Evolutionary conservation across 2,113 vertebrate genomes (phyloP), one percentile per base, ranked within the genome.

Genomic region (Leptobrachium ailaonicum): DNA sequence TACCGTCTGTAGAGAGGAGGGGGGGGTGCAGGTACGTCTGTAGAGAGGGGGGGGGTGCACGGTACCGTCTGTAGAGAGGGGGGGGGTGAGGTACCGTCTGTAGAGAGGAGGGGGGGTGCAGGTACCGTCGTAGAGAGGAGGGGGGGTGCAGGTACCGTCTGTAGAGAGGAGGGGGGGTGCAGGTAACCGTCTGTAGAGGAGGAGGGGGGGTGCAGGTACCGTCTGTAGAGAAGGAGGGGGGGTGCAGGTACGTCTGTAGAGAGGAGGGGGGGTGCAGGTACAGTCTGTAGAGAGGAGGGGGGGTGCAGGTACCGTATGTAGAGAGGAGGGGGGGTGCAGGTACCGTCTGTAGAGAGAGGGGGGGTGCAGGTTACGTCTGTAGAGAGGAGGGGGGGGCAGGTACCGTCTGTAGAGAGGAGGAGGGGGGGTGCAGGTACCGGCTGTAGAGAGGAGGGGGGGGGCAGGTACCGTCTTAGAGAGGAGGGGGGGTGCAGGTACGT

Each of bases 331-430:
- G n/a, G n/a, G n/a, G n/a, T n/a, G n/a, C n/a, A n/a, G n/a, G n/a
- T n/a, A n/a, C n/a, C n/a, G n/a, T n/a, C n/a, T n/a, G n/a, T n/a
- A n/a, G 71, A 76, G 79, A 60, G 83, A 58, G 86, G 86, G 82
- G 84, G 85, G 83, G 82, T 83, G 10, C 13, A 60, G 13, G 11
- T 62, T 11, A 14, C 10, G 10, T 9, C n/a, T 5, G 7, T 11
- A 11, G 58, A n/a, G 58, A 4, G n/a, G 58, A 62, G 58, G n/a
- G n/a, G n/a, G n/a, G n/a, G n/a, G n/a, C 32, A 9, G 6, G n/a
- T 9, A 13, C 2, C 2, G n/a, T 64, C 2, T 64, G 62, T 64
- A 20, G 3, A 2, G n/a, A n/a, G n/a, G n/a, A n/a, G n/a, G n/a
- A n/a, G 62, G 32, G 62, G n/a, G n/a, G n/a, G n/a, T n/a, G n/a